Evolutionary conservation across 2,888 invertebrate genomes (phyloP).

Genomic region (Colostygia pectinataria): DNA sequence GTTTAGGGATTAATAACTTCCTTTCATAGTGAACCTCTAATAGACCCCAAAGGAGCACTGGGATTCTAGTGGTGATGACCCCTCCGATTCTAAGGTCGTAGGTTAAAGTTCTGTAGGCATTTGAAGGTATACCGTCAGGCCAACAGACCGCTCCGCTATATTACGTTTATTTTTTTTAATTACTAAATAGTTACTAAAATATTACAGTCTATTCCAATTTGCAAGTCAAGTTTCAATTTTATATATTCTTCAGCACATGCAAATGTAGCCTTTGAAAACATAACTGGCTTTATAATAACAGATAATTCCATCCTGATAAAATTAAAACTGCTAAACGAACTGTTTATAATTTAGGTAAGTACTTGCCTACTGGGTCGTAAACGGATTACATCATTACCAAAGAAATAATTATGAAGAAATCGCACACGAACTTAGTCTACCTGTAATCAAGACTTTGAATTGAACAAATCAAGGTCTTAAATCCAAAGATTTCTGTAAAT

Average conservation of each 20-base stretch:
- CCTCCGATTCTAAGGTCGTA: too few species aligned
- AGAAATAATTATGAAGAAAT: conserved; percentile 22
- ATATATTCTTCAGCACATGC: conserved; percentile 5
- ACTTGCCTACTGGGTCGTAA: background rate
- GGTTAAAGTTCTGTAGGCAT: too few species aligned
- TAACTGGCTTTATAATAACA: conserved; percentile 16
- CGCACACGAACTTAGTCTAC: conserved; percentile 19
- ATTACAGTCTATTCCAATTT: too few species aligned
- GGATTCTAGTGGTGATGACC: too few species aligned
- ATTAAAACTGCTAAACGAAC: conserved; percentile 7
- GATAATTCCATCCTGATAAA: conserved; percentile 20
- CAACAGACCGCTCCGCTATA: too few species aligned
- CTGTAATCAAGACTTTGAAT: conserved; percentile 3
- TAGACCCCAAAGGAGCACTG: too few species aligned
- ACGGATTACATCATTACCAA: conserved; percentile 20
- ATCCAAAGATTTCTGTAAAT: conserved; percentile 2
- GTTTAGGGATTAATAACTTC: too few species aligned
- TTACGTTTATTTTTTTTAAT: too few species aligned
- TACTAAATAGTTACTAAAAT: too few species aligned
- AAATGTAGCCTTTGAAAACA: conserved; percentile 11
- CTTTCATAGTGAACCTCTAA: too few species aligned
- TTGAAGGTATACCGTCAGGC: too few species aligned
- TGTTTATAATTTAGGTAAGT: conserved; percentile 3
- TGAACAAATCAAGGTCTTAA: conserved; percentile 14
- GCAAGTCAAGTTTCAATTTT: too few species aligned